Conservation (phyloP, 2,888 invertebrate species). For the Ametastegia equiseti region DNA sequence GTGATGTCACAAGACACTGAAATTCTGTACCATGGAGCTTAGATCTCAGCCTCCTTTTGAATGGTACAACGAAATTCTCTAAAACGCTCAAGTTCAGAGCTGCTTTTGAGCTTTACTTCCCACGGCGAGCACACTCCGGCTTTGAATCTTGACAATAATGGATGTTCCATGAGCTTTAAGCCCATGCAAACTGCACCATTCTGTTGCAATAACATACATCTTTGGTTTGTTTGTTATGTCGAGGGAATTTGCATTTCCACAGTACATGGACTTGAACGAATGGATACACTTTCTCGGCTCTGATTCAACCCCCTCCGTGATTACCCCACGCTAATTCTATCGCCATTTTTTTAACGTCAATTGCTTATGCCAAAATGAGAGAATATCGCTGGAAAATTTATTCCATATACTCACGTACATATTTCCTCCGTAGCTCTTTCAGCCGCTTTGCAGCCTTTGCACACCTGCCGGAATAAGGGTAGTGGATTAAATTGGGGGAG, state of each 20-base stretch:
- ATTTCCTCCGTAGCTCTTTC: neutral
- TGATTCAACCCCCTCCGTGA: neutral
- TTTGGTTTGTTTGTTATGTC: neutral
- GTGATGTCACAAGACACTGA: neutral
- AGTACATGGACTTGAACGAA: neutral
- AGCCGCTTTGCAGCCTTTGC: neutral
- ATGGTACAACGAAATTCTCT: neutral
- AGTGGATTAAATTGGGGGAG: neutral
- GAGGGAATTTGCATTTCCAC: conserved; percentile 30
- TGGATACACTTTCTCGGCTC: conserved; percentile 13
- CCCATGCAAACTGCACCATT: conserved; percentile 15
- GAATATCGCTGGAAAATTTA: neutral
- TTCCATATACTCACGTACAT: neutral
- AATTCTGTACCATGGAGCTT: neutral
- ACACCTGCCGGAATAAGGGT: neutral
- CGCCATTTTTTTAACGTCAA: neutral
- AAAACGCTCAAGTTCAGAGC: conserved; percentile 1
- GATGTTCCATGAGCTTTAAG: conserved; percentile 23
- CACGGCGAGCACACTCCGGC: neutral
- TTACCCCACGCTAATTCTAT: neutral
- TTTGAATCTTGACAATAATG: conserved; percentile 34
- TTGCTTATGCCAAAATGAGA: neutral
- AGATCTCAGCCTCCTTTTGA: neutral
- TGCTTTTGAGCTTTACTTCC: conserved; percentile 26
- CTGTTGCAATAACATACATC: conserved; percentile 32